Conservation (phyloP, 2,113 vertebrate genomes). For the Sitta europaea region DNA sequence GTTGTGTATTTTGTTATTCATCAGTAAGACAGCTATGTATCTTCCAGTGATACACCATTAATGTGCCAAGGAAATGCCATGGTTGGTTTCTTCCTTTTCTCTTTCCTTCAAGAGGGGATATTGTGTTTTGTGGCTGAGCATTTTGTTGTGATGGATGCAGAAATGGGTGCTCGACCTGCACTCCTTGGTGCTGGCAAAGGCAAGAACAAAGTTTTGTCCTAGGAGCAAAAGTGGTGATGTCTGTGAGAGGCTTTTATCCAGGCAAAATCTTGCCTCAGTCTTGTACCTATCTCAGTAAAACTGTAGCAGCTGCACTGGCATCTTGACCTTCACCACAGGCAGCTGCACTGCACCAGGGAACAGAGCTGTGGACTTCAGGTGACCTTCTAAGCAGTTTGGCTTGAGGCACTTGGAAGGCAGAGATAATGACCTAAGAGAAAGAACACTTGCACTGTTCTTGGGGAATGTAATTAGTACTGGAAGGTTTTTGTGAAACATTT, state of each 20-base stretch:
- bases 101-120: neutral
- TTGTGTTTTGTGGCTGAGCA: neutral
- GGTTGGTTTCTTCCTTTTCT: neutral
- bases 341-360: neutral
- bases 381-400: neutral
- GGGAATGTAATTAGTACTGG: neutral
- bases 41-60: neutral
- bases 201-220: neutral
- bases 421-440: neutral
- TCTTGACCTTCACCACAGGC: neutral
- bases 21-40: rapidly evolving
- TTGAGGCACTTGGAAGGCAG: neutral
- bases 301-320: neutral
- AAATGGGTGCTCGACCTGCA: neutral
- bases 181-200: neutral
- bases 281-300: neutral
- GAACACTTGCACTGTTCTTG: neutral
- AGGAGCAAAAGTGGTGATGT: neutral
- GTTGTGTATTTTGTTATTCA: neutral
- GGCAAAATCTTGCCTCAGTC: neutral
- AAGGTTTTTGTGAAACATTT: neutral
- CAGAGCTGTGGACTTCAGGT: neutral
- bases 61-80: neutral
- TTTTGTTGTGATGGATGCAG: neutral
- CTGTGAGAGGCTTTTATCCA: neutral